Evolutionary conservation across 2,113 vertebrate genomes (phyloP).

Genomic region (Macquaria australasica): DNA sequence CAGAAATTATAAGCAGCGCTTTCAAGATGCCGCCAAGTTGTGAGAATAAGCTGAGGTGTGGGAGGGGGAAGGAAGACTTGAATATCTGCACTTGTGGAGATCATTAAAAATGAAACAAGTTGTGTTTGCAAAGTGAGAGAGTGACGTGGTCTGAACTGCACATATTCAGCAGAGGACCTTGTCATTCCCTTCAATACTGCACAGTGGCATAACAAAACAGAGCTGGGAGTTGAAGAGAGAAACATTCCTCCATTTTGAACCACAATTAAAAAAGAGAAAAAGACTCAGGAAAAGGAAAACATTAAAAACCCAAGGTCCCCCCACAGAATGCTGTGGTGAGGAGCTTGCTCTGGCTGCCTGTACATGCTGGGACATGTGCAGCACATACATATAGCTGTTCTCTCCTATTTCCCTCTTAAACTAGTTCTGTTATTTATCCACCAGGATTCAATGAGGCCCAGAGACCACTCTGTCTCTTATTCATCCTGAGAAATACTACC

Average conservation of each 20-base stretch:
- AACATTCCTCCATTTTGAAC: not conserved
- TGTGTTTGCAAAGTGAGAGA: constrained; percentile 52
- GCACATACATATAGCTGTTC: too few relatives aligned
- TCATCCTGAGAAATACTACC: too few relatives aligned
- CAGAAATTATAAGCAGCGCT: constrained; percentile 72
- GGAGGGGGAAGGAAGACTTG: constrained; percentile 23
- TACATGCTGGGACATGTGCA: constrained; percentile 56
- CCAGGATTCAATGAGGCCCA: constrained; percentile 22
- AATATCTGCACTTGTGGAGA: constrained; percentile 62
- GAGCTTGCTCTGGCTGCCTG: constrained; percentile 14
- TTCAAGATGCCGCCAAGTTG: constrained; percentile 66
- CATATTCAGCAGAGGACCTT: constrained; percentile 49
- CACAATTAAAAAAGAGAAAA: constrained; percentile 36
- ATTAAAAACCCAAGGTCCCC: constrained; percentile 32
- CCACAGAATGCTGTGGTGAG: constrained; percentile 48
- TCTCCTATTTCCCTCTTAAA: constrained; percentile 13
- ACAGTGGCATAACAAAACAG: not conserved
- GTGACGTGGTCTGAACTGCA: constrained; percentile 48
- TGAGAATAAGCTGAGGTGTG: constrained; percentile 37
- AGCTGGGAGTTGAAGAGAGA: not conserved
- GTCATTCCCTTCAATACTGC: constrained; percentile 32
- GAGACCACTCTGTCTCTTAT: not conserved
- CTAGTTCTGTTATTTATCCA: constrained; percentile 18
- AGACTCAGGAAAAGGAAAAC: not conserved
- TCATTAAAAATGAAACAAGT: constrained; percentile 72